Evolutionary conservation across 2,888 invertebrate species (phyloP).

Genomic region (Andrena fulva): DNA sequence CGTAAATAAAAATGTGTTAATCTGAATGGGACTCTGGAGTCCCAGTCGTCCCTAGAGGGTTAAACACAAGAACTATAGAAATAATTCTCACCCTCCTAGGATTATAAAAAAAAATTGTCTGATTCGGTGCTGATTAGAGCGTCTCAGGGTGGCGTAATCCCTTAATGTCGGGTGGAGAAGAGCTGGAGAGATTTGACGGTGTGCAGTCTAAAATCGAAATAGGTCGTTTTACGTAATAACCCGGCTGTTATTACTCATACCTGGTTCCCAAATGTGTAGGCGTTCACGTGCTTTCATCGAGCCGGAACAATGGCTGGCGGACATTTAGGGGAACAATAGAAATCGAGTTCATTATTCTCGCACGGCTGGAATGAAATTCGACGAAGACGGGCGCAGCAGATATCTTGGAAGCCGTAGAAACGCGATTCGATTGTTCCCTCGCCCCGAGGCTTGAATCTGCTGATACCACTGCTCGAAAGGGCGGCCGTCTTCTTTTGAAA

Average conservation of each 20-base stretch:
- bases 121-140: no score
- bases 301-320: conserved; percentile 47
- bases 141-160: no score
- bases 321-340: conserved; percentile 55
- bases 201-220: conserved; percentile 21
- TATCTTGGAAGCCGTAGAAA: conserved; percentile 29
- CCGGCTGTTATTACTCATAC: conserved; percentile 42
- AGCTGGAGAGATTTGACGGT: conserved; percentile 5
- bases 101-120: no score
- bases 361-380: conserved; percentile 38
- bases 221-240: conserved; percentile 46
- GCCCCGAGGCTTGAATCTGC: not conserved
- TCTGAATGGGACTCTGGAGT: no score
- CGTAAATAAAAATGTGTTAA: no score
- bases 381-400: conserved; percentile 6
- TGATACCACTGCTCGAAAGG: not conserved
- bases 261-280: conserved; percentile 41
- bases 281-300: conserved; percentile 44
- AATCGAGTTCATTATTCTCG: conserved; percentile 52
- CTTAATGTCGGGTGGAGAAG: not conserved
- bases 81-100: no score
- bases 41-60: no score
- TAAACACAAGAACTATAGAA: no score
- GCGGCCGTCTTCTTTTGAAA: not conserved
- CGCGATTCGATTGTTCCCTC: conserved; percentile 1